Percentiles rank a stretch among this genome's conserved stretches.
Evolutionary conservation across 2,113 vertebrate genomes (phyloP).

Genomic region (Gulo gulo): DNA sequence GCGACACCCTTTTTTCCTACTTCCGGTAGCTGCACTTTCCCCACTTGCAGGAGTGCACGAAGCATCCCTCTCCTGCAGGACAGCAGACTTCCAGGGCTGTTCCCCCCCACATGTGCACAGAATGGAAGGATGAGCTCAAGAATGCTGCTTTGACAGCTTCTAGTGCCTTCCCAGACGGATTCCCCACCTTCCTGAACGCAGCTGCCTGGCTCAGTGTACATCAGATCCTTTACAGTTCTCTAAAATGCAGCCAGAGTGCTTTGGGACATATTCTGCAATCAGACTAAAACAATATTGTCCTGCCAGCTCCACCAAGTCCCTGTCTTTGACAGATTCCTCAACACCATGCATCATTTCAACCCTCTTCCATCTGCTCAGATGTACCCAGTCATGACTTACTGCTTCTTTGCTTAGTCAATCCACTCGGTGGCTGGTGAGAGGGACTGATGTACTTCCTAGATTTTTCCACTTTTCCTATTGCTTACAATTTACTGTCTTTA

Average conservation of each 20-base stretch:
- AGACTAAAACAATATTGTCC: not conserved
- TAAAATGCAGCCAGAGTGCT: not conserved
- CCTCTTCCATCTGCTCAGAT: not conserved
- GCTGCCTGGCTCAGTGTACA: not conserved
- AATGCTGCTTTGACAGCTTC: not conserved
- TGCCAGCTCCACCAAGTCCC: not conserved
- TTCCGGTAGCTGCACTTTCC: not conserved
- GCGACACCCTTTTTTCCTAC: not conserved
- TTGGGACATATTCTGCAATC: not conserved
- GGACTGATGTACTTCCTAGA: slow-evolving; percentile 20
- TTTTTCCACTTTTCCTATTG: slow-evolving; percentile 10
- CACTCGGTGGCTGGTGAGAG: not conserved
- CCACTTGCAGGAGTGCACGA: accelerated
- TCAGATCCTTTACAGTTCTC: not conserved
- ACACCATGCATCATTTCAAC: not conserved
- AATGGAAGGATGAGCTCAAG: not conserved
- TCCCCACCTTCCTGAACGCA: not conserved
- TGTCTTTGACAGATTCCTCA: not conserved
- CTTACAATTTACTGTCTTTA: not conserved
- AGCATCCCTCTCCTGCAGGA: not conserved
- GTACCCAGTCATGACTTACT: not conserved
- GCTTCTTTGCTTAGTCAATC: not conserved
- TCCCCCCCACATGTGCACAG: no score
- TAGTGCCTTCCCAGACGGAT: not conserved
- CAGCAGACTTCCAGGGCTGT: not conserved